Conservation (phyloP, 2,888 invertebrate genomes). For the Agonopterix heracliana region DNA sequence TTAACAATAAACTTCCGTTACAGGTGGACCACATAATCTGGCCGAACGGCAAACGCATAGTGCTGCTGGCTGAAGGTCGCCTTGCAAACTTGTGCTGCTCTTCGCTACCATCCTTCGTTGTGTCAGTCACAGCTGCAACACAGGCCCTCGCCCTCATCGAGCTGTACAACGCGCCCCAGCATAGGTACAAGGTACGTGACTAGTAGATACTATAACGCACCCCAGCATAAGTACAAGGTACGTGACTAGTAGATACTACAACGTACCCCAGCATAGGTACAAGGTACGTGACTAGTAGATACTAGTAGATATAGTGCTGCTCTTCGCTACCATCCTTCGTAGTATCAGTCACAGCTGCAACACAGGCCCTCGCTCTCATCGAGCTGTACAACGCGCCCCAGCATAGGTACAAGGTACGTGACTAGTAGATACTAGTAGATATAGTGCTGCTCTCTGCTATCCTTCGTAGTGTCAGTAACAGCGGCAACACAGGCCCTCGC, state of each 20-base stretch:
- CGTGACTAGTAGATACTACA: no score
- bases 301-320: no score
- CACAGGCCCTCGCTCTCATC: conserved; percentile 97
- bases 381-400: conserved; percentile 97
- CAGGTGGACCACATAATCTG: conserved; percentile 98
- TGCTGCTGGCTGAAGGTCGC: conserved; percentile 94
- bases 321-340: conserved; percentile 98
- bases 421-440: no score
- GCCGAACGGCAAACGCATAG: conserved; percentile 97
- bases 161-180: conserved; percentile 95
- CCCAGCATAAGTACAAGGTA: conserved; percentile 92
- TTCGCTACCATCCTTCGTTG: conserved; percentile 97
- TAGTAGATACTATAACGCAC: conserved; percentile 99
- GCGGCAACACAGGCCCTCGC: conserved; percentile 97
- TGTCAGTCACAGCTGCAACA: conserved; percentile 97
- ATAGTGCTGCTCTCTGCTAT: conserved; percentile 97
- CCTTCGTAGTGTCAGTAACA: conserved; percentile 97
- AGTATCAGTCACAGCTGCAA: conserved; percentile 97
- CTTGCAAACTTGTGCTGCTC: conserved; percentile 98
- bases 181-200: conserved; percentile 88
- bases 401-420: conserved; percentile 88
- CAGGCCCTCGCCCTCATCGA: conserved; percentile 98
- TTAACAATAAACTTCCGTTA: not conserved
- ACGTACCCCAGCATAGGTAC: conserved; percentile 95
- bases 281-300: conserved; percentile 82